phyloP scores from a whole-genome alignment of 2,797 vertebrate species.

The Arnoldichthys spilopterus region DNA sequence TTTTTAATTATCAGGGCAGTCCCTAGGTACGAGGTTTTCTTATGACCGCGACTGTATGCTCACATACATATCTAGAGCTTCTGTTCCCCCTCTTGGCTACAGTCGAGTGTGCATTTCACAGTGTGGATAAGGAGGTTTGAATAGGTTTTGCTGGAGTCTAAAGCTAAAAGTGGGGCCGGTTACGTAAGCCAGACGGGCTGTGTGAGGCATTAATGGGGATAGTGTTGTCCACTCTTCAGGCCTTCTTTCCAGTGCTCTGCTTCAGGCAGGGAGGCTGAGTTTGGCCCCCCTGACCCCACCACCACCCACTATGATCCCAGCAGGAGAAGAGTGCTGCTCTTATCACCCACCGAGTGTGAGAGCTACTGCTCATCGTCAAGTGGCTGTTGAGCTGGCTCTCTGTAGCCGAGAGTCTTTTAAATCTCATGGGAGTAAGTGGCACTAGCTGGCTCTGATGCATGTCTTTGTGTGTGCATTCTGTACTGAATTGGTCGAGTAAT shows the following conservation, averaged over 20 bases:
- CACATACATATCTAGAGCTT: neutral
- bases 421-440: constrained; percentile 41
- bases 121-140: neutral
- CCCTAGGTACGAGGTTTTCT: neutral
- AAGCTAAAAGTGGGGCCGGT: neutral
- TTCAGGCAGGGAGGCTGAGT: neutral
- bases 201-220: constrained; percentile 4
- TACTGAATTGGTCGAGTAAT: constrained; percentile 31
- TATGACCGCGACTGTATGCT: neutral
- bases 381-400: constrained; percentile 51
- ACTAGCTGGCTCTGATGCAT: constrained; percentile 29
- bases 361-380: constrained; percentile 46
- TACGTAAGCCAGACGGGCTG: neutral
- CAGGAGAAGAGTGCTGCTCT: constrained; percentile 21
- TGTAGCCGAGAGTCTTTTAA: constrained; percentile 47
- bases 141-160: neutral
- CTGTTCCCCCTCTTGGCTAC: neutral
- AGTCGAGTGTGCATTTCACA: neutral
- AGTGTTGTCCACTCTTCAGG: neutral
- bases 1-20: too few species aligned
- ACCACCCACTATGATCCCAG: neutral
- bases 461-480: constrained; percentile 16
- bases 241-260: constrained; percentile 9
- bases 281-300: neutral
- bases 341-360: constrained; percentile 40